Evolutionary conservation across 2,113 vertebrate species (phyloP).

Genomic region (Copsychus sechellarum): DNA sequence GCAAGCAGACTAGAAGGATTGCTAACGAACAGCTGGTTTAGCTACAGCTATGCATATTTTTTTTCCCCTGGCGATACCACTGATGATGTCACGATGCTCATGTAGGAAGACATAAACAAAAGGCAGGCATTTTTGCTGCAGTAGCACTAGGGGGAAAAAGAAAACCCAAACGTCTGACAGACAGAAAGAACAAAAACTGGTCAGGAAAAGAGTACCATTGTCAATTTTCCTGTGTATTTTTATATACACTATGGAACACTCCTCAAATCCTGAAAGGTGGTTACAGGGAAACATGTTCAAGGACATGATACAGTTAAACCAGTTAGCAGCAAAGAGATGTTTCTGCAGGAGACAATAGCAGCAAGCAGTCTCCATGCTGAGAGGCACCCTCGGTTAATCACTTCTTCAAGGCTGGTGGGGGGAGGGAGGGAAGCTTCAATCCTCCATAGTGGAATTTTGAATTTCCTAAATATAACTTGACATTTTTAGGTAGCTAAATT

Average conservation of each 20-base stretch:
- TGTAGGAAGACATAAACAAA: conserved; percentile 77
- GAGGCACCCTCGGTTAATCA: background rate
- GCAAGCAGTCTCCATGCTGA: conserved; percentile 28
- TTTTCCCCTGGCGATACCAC: conserved; percentile 30
- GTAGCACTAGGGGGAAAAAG: conserved; percentile 8
- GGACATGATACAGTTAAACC: conserved; percentile 48
- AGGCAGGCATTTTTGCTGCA: conserved; percentile 75
- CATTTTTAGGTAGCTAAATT: background rate
- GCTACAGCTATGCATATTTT: conserved; percentile 49
- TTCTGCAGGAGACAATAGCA: conserved; percentile 38
- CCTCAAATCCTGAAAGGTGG: background rate
- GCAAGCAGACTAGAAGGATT: conserved; percentile 32
- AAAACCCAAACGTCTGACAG: conserved; percentile 60
- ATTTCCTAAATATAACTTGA: background rate
- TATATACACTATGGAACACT: background rate
- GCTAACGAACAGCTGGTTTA: conserved; percentile 51
- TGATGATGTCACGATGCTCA: conserved; percentile 71
- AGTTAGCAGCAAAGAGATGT: conserved; percentile 19
- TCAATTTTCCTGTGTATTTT: background rate
- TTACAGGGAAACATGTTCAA: background rate
- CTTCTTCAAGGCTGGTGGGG: background rate
- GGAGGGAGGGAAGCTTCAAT: background rate
- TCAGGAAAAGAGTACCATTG: background rate
- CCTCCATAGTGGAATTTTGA: background rate
- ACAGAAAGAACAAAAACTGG: conserved; percentile 47